These are phyloP conservation scores for Myotis davidii DNA, from an alignment of 2,113 vertebrate species.

Conservation along the genomic window DNA sequence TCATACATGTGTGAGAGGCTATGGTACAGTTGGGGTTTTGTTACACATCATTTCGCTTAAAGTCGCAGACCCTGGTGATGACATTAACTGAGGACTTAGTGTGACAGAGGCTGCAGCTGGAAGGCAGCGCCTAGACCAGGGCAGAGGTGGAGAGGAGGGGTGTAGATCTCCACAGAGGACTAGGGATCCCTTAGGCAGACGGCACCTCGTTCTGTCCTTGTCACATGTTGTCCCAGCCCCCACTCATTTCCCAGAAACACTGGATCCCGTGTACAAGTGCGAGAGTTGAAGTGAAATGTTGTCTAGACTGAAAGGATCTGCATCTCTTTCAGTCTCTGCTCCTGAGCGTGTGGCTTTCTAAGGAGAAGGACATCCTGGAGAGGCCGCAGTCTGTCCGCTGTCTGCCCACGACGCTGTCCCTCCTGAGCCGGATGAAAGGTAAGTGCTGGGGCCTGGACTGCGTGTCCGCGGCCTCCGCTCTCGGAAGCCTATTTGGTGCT, in stretches of 20 bases:
- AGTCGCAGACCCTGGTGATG: too few species aligned
- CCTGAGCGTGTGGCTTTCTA: conserved; percentile 94
- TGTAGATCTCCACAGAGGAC: background rate
- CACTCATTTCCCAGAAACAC: background rate
- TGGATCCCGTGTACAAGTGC: rapidly evolving
- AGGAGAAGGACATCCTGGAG: conserved; percentile 93
- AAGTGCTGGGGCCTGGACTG: background rate
- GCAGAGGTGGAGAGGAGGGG: background rate
- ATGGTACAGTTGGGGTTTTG: background rate
- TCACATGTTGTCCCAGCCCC: background rate
- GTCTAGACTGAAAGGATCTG: background rate
- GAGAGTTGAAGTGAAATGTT: background rate
- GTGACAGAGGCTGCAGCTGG: background rate
- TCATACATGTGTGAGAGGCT: too few species aligned
- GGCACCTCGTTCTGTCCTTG: background rate
- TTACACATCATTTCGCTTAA: background rate
- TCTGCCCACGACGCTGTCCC: conserved; percentile 89
- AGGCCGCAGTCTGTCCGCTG: conserved; percentile 86
- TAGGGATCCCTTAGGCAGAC: background rate
- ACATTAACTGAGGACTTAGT: background rate
- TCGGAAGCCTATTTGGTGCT: too few species aligned
- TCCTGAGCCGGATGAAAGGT: conserved; percentile 96
- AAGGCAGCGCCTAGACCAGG: background rate
- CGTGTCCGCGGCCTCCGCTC: rapidly evolving
- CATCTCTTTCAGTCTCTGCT: conserved; percentile 89